A percentile compares a stretch with the other conserved stretches of the same genome.
These are phyloP conservation scores for Myrmophylax atrothorax DNA, from an alignment of 2,113 vertebrate genomes.

Conservation along the genomic window DNA sequence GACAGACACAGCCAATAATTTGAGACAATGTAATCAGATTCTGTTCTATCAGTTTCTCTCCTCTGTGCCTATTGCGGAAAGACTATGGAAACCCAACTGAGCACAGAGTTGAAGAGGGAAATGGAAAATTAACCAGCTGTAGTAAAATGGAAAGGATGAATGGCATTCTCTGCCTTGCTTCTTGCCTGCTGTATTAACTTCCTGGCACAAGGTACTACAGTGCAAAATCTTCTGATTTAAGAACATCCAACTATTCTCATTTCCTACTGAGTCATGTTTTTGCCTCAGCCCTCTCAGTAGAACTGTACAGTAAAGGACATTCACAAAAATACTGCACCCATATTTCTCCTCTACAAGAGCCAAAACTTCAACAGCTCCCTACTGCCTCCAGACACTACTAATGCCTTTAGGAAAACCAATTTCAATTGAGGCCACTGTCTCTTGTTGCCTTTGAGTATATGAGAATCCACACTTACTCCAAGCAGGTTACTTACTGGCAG, in stretches of 20 bases:
- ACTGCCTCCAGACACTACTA: neutral
- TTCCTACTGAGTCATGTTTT: neutral
- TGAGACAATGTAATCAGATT: neutral
- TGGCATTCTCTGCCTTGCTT: neutral
- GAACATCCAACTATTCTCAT: neutral
- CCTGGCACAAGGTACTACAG: neutral
- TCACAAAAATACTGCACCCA: neutral
- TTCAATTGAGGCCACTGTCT: neutral
- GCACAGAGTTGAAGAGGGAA: neutral
- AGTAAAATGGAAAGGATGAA: neutral
- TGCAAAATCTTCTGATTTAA: neutral
- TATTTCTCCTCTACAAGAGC: neutral
- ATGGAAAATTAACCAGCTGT: neutral
- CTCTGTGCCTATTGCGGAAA: fast-evolving
- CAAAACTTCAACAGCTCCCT: neutral
- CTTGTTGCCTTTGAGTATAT: neutral
- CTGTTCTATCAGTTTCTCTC: neutral
- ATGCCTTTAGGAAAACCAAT: neutral
- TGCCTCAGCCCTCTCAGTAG: neutral
- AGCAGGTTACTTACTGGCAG: neutral
- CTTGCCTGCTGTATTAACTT: neutral
- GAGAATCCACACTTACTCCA: neutral
- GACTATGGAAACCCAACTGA: neutral
- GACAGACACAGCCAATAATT: neutral
- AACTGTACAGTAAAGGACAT: neutral